Percentiles rank a stretch among this genome's conserved stretches.
phyloP scores from a whole-genome alignment of 2,113 vertebrate genomes.

The Apteryx owenii region DNA sequence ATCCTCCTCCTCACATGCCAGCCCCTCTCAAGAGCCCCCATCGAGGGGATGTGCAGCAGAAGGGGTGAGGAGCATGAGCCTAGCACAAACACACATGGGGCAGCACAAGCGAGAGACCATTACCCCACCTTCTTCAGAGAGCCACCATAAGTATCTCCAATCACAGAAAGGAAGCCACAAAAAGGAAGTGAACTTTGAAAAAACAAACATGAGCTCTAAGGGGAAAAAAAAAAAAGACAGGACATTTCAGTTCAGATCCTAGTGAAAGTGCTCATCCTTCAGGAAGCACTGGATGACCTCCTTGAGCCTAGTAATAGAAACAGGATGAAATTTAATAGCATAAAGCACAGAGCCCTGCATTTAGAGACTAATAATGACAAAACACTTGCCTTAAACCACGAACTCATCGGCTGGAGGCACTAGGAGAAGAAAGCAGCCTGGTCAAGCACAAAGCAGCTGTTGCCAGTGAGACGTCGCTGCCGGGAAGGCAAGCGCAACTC shows the following conservation, averaged over 20 bases:
- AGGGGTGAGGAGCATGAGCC: no score
- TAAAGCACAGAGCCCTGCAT: background rate
- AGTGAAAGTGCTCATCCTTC: background rate
- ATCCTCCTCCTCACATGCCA: no score
- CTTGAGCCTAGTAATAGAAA: background rate
- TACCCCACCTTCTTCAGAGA: background rate
- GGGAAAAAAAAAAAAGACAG: background rate
- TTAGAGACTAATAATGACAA: background rate
- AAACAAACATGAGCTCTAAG: background rate
- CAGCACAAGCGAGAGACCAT: accelerated
- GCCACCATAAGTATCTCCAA: background rate
- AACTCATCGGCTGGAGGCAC: background rate
- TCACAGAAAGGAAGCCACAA: background rate
- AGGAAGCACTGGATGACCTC: background rate
- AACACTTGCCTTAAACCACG: background rate
- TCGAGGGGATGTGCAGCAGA: no score
- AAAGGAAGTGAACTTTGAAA: background rate
- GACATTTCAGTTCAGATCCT: accelerated
- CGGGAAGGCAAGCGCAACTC: background rate
- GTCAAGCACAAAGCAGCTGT: accelerated
- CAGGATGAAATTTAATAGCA: background rate
- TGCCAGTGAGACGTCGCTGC: background rate
- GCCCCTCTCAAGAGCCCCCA: no score
- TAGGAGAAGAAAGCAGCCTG: background rate
- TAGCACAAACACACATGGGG: no score